These are phyloP conservation scores for Eupithecia subumbrata DNA, from an alignment of 2,888 invertebrate genomes.

Conservation along the genomic window DNA sequence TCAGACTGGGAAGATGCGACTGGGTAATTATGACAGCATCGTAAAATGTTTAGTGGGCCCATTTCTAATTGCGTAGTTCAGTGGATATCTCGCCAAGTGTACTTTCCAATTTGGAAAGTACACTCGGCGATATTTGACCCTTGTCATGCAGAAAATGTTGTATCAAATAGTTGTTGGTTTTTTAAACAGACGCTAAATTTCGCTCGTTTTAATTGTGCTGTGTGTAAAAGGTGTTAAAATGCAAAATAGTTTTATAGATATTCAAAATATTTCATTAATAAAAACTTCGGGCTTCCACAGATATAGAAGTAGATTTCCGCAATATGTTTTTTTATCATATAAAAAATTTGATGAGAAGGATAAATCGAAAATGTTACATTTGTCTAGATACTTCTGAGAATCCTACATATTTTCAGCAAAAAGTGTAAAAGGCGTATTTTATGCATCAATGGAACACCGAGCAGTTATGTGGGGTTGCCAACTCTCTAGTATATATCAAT, in stretches of 20 bases:
- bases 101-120: conserved; percentile 55
- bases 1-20: conserved; percentile 43
- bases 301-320: neutral
- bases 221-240: neutral
- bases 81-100: conserved; percentile 43
- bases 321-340: neutral
- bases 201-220: neutral
- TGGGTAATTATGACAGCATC: conserved; percentile 40
- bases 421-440: neutral
- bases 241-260: neutral
- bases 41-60: conserved; percentile 43
- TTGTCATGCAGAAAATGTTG: conserved; percentile 9
- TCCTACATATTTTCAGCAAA: neutral
- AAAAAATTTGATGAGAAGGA: neutral
- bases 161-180: neutral
- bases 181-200: neutral
- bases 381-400: neutral
- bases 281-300: neutral
- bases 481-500: neutral
- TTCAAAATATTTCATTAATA: neutral
- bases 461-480: neutral
- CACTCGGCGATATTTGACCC: neutral
- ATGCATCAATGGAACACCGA: too few species aligned
- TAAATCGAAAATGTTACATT: neutral
- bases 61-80: conserved; percentile 50